These are phyloP conservation scores for Echinarachnius parma DNA, from an alignment of 53 echinoderm and acorn worm species.

Conservation along the genomic window DNA sequence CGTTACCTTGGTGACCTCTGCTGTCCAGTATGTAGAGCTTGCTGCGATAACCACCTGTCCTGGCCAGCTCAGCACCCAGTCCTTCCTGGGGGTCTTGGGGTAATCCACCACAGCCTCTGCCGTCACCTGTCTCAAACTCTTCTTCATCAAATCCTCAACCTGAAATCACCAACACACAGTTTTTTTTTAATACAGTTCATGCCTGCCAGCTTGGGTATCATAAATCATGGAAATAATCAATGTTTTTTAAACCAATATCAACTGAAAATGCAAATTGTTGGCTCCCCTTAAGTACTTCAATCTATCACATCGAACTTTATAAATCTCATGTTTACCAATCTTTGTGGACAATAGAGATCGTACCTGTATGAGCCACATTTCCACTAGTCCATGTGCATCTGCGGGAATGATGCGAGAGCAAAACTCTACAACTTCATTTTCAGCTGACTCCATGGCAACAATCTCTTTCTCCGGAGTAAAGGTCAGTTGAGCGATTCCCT, in stretches of 20 bases:
- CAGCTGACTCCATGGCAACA: constrained; percentile 92
- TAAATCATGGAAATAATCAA: too few species aligned
- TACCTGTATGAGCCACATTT: constrained; percentile 96
- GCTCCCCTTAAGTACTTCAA: too few species aligned
- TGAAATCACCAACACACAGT: constrained; percentile 9
- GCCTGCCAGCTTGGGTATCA: too few species aligned
- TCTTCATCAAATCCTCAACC: constrained; percentile 94
- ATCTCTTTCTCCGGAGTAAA: constrained; percentile 85
- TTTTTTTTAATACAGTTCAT: too few species aligned
- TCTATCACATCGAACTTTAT: too few species aligned
- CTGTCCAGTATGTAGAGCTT: constrained; percentile 85
- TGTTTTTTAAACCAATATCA: too few species aligned
- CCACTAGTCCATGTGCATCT: constrained; percentile 85
- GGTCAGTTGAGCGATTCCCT: constrained; percentile 85
- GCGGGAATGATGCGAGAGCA: constrained; percentile 78
- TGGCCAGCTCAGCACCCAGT: constrained; percentile 92
- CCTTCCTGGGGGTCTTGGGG: constrained; percentile 61
- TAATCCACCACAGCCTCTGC: constrained; percentile 77
- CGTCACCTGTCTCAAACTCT: constrained; percentile 76
- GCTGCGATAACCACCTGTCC: constrained; percentile 83
- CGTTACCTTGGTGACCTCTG: constrained; percentile 77
- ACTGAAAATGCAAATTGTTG: too few species aligned
- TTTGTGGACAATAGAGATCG: neutral
- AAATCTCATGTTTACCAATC: too few species aligned
- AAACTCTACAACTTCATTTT: constrained; percentile 75